Evolutionary conservation across 1,140 invertebrate genomes (phyloP), one percentile per base, ranked within the genome.

Genomic region (Drosophila tropicalis): DNA sequence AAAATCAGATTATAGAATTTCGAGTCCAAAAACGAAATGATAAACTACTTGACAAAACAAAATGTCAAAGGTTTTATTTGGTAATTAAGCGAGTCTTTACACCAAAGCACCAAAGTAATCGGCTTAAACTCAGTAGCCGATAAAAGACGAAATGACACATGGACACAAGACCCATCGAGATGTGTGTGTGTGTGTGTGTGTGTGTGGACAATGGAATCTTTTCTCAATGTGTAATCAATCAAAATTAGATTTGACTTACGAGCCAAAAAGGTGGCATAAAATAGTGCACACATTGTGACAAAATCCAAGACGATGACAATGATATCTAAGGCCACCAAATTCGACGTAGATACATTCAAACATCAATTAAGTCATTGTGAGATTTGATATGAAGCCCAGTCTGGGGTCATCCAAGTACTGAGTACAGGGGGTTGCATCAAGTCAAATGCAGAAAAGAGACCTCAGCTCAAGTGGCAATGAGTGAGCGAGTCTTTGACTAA

Each of bases 241-340:
- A 78, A 78, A 78, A 78, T 78, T 78, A 71, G 72, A 75, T 78
- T 54, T 71, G 44, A 78, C 67, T 78, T 78, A 78, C 56, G 44
- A 60, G 44, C 44, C 6, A 19, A 10, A 25, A 47, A 10, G 44
- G n/a, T 9, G 36, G 47, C 19, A 36, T 51, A 63, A 67, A 70
- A 67, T 75, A 70, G 72, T 75, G 67, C 58, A 78, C 70, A 75
- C 70, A 75, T 75, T 75, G 76, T 78, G 76, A 78, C 75, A 77
- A 65, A 65, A 76, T 44, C 15, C 25, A 36, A 36, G 10, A 36
- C 29, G 29, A 36, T 36, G 34, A 36, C 34, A 36, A 36, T 10
- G 34, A 36, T 36, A 3, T 36, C 34, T 5, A 36, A 34, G 2
- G 29, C 29, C 29, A 29, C 29, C 29, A 29, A 29, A 60, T 19